Evolutionary conservation across 2,888 invertebrate genomes (phyloP).

Genomic region (Apocheima hispidaria): DNA sequence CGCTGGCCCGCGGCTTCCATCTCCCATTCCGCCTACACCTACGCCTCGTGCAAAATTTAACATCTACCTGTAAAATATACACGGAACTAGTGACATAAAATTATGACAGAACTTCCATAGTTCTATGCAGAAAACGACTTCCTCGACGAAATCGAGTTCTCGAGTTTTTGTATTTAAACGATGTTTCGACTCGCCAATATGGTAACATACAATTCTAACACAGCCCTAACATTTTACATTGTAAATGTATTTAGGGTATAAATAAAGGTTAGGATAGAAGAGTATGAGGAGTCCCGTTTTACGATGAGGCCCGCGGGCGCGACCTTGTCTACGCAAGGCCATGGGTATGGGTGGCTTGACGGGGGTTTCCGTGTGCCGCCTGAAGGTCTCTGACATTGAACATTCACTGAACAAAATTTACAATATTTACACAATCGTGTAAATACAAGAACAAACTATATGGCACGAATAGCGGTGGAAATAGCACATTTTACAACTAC

Average conservation of each 20-base stretch:
- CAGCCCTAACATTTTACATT: neutral
- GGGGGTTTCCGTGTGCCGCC: conserved; percentile 74
- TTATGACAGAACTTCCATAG: conserved; percentile 44
- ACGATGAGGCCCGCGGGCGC: conserved; percentile 54
- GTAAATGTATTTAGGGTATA: no score
- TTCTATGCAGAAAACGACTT: conserved; percentile 2
- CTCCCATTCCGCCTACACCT: conserved; percentile 61
- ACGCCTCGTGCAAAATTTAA: conserved; percentile 80
- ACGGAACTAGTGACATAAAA: conserved; percentile 59
- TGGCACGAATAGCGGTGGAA: conserved; percentile 10
- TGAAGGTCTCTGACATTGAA: conserved; percentile 72
- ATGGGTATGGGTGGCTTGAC: conserved; percentile 52
- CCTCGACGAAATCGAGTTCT: neutral
- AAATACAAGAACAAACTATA: conserved; percentile 9
- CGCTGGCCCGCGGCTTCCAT: conserved; percentile 56
- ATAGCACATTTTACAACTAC: neutral
- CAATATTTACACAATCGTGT: conserved; percentile 33
- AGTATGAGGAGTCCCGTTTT: conserved; percentile 55
- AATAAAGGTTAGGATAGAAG: neutral
- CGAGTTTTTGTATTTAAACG: neutral
- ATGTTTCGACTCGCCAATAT: neutral
- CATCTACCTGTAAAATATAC: conserved; percentile 57
- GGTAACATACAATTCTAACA: neutral
- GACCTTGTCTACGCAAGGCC: conserved; percentile 71
- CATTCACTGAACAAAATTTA: conserved; percentile 63